phyloP scores from a whole-genome alignment of 37 sponge, comb jelly and placozoan genomes.

The Corticium candelabrum region DNA sequence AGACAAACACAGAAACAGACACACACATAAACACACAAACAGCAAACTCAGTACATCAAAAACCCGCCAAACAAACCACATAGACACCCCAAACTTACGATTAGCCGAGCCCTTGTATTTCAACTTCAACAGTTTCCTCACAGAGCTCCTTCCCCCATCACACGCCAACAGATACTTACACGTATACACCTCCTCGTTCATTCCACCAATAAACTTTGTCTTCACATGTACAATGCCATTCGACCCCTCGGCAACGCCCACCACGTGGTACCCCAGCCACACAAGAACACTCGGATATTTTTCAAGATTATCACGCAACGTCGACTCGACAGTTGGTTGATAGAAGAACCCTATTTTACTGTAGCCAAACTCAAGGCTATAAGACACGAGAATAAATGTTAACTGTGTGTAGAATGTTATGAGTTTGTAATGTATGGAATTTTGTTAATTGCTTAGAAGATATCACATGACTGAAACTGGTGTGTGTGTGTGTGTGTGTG shows the following conservation, averaged over 20 bases:
- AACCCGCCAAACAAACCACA: not conserved
- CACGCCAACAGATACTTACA: not conserved
- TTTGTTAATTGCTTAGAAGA: no score
- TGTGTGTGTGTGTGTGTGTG: no score
- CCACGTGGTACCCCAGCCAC: not conserved
- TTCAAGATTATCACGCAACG: not conserved
- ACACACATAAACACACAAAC: no score
- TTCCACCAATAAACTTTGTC: not conserved
- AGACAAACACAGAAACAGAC: no score
- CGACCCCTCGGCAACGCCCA: not conserved
- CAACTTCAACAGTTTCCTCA: not conserved
- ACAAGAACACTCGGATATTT: not conserved
- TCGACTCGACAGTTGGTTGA: not conserved
- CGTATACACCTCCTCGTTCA: not conserved
- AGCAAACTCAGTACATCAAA: not conserved
- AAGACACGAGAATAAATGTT: no score
- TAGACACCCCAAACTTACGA: not conserved
- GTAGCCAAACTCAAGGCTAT: not conserved
- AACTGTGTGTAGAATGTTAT: no score
- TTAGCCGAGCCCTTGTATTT: no score
- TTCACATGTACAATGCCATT: not conserved
- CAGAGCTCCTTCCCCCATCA: constrained; percentile 1
- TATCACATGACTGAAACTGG: no score
- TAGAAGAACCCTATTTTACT: not conserved
- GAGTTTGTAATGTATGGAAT: no score